phyloP scores from a whole-genome alignment of 2,888 invertebrate species.

The Athalia rosae region DNA sequence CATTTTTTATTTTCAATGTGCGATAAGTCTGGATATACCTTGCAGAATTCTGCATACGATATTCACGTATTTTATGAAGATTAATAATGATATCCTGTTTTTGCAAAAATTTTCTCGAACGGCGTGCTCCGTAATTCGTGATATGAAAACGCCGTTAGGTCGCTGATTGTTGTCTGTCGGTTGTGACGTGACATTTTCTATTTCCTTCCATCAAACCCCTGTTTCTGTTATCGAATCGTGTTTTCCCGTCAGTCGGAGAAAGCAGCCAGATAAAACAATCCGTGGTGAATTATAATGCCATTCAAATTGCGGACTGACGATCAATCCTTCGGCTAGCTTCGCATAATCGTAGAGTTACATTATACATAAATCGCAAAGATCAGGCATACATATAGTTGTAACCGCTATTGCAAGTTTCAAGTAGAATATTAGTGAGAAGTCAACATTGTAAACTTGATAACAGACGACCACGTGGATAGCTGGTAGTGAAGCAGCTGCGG shows the following conservation, averaged over 20 bases:
- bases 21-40: too few relatives aligned
- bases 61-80: too few relatives aligned
- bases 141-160: slow-evolving; percentile 16
- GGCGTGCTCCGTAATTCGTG: background rate
- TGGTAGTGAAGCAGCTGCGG: slow-evolving; percentile 44
- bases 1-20: too few relatives aligned
- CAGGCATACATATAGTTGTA: too few relatives aligned
- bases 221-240: background rate
- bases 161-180: slow-evolving; percentile 19
- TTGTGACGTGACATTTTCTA: slow-evolving; percentile 13
- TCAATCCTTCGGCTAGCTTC: too few relatives aligned
- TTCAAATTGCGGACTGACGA: too few relatives aligned
- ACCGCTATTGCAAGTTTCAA: background rate
- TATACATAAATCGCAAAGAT: too few relatives aligned
- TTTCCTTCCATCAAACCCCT: background rate
- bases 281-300: too few relatives aligned
- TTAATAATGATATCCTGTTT: too few relatives aligned
- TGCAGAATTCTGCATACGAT: background rate
- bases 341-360: too few relatives aligned
- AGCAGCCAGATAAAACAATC: too few relatives aligned
- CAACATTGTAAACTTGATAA: background rate
- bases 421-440: background rate
- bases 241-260: background rate
- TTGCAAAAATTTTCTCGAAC: background rate
- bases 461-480: slow-evolving; percentile 44